Base-by-base conservation (phyloP, 2,797 vertebrate genomes). In the Limnodromus scolopaceus region DNA sequence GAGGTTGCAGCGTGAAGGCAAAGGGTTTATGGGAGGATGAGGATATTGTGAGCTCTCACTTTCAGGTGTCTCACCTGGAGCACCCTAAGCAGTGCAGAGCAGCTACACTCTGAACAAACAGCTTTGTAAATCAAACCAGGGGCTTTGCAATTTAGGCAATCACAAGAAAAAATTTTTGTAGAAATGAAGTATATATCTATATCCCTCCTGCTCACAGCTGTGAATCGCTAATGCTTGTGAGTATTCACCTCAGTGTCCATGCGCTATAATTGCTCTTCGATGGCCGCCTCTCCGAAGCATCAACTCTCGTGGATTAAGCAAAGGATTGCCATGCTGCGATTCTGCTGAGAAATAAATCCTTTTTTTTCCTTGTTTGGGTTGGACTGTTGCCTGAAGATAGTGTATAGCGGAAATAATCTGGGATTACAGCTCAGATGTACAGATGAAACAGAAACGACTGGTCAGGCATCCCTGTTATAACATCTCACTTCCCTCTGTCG, bases 291-390 rank as follows among this genome's bases (percentile, higher is more conserved):
- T 43, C 74, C 10, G 5, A 93, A 92, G 89, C 22, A 28, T 66
- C 17, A 9, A 57, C 32, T 75, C 24, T 72, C 11, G 7, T 24
- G 63, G 86, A 86, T 91, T 84, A 95, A 27, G 18, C 3, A 17
- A 32, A 85, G 20, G 80, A 91, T 85, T 58, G 54, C 64, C 6
- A 11, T 68, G 53, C 53, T 74, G 11, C 4, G 3, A 91, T 51
- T 89, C 72, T 68, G 48, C 43, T 27, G 45, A 32, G 48, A 89
- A 94, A 92, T 12, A 95, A 94, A 93, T 48, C 46, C 43, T 34
- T 92, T 30, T 90, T 90, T 75, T 55, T 25, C 49, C 51, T 79
- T 27, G 34, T 79, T 84, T 65, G 57, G 46, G 51, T 51, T 65
- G 25, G 63, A 46, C 49, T 48, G 55, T 55, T 1, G 0, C 23